These are phyloP conservation scores for Phoxinus phoxinus DNA, from an alignment of 2,113 vertebrate genomes.

Conservation along the genomic window DNA sequence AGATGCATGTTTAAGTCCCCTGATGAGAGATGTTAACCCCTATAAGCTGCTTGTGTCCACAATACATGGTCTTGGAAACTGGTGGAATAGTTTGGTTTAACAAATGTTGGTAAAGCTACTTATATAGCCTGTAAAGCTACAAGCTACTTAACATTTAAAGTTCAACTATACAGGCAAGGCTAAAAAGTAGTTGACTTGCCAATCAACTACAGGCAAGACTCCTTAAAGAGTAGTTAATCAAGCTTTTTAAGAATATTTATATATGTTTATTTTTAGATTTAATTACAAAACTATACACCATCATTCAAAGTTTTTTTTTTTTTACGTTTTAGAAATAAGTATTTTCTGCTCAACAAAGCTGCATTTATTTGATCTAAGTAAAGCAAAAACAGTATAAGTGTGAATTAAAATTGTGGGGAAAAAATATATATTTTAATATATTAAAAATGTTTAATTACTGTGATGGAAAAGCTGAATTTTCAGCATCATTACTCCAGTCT, in stretches of 20 bases:
- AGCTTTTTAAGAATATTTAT: too few species aligned
- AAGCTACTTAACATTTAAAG: constrained; percentile 3
- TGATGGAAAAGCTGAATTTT: too few species aligned
- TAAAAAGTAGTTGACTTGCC: neutral
- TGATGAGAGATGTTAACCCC: constrained; percentile 34
- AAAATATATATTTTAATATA: too few species aligned
- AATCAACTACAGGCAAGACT: neutral
- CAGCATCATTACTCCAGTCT: too few species aligned
- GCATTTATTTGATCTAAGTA: too few species aligned
- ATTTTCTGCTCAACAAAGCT: too few species aligned
- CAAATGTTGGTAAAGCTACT: constrained; percentile 20
- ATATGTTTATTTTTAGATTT: too few species aligned
- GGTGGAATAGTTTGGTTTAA: neutral
- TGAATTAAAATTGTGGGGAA: too few species aligned
- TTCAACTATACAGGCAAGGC: neutral
- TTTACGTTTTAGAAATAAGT: too few species aligned
- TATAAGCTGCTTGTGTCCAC: constrained; percentile 14
- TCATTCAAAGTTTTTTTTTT: neutral
- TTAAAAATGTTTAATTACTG: too few species aligned
- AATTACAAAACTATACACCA: too few species aligned
- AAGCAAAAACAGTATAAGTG: too few species aligned
- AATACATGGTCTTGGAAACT: neutral
- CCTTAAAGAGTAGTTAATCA: neutral
- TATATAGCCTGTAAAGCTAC: neutral
- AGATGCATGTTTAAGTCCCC: constrained; percentile 42